These are phyloP conservation scores for Limnothrissa miodon DNA, from an alignment of 2,113 vertebrate species.

Conservation along the genomic window DNA sequence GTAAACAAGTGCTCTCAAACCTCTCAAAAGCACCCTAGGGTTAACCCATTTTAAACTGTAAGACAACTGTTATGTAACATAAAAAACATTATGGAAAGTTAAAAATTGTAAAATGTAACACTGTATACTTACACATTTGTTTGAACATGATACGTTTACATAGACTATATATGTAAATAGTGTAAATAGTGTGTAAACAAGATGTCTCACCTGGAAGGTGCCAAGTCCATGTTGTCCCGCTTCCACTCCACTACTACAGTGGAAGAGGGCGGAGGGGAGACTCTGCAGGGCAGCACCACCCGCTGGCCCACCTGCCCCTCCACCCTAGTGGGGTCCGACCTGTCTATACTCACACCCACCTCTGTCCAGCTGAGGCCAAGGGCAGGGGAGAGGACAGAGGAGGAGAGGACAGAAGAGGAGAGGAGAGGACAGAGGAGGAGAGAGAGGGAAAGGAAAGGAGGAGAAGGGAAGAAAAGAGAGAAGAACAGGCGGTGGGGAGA, in stretches of 20 bases:
- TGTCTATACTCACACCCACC: slow-evolving; percentile 74
- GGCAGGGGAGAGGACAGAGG: background rate
- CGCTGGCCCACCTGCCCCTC: slow-evolving; percentile 78
- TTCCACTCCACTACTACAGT: slow-evolving; percentile 78
- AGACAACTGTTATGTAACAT: too few relatives aligned
- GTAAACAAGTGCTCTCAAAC: background rate
- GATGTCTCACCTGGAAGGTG: slow-evolving; percentile 73
- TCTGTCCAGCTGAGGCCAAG: slow-evolving; percentile 58
- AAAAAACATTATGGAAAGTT: background rate
- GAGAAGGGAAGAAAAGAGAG: background rate
- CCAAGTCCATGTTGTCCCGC: slow-evolving; percentile 74
- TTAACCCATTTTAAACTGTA: too few relatives aligned
- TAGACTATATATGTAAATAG: background rate
- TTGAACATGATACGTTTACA: too few relatives aligned
- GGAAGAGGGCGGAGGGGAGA: slow-evolving; percentile 60
- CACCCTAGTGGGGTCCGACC: slow-evolving; percentile 72
- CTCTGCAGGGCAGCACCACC: slow-evolving; percentile 80
- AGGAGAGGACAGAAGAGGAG: slow-evolving; percentile 17
- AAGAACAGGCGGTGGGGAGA: background rate
- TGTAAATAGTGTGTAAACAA: background rate
- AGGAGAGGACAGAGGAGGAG: background rate
- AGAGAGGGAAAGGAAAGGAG: background rate
- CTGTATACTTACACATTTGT: background rate
- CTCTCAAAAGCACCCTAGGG: too few relatives aligned
- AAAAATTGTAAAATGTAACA: background rate